A percentile compares a stretch with the other conserved stretches of the same genome.
Evolutionary conservation across 2,888 invertebrate genomes (phyloP).

Genomic region (Luffia ferchaultella): DNA sequence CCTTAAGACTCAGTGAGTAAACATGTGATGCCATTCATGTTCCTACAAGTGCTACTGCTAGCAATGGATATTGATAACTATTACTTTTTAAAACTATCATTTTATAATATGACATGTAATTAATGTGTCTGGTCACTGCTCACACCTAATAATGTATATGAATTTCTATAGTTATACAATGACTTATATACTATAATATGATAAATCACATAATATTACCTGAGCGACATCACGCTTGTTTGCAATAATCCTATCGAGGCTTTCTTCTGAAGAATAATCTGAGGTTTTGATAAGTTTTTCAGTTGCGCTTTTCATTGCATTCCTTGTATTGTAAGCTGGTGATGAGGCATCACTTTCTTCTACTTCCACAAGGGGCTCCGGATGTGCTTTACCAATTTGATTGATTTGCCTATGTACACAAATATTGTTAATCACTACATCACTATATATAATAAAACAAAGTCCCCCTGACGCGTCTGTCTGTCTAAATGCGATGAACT

Average conservation of each 20-base stretch:
- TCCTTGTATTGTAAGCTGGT: conserved; percentile 37
- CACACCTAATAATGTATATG: too few relatives aligned
- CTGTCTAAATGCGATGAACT: too few relatives aligned
- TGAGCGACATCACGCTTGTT: conserved; percentile 44
- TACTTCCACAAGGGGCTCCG: conserved; percentile 29
- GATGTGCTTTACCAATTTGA: conserved; percentile 21
- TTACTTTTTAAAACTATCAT: too few relatives aligned
- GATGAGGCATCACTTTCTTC: conserved; percentile 29
- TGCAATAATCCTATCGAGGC: conserved; percentile 35
- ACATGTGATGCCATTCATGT: too few relatives aligned
- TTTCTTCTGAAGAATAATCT: conserved; percentile 68
- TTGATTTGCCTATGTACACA: conserved; percentile 36
- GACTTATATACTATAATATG: background rate
- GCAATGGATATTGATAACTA: too few relatives aligned
- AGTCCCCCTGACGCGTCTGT: too few relatives aligned
- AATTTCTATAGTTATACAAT: too few relatives aligned
- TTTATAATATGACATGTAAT: too few relatives aligned
- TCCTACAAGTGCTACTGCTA: too few relatives aligned
- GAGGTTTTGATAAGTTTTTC: conserved; percentile 57
- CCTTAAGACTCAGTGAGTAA: too few relatives aligned
- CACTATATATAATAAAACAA: too few relatives aligned
- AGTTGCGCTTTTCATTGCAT: conserved; percentile 25
- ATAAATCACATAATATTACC: conserved; percentile 23
- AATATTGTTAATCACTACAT: background rate
- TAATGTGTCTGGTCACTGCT: too few relatives aligned